Base-by-base conservation (phyloP, 2,888 invertebrate genomes). In the Lordiphosa fenestrarum region DNA sequence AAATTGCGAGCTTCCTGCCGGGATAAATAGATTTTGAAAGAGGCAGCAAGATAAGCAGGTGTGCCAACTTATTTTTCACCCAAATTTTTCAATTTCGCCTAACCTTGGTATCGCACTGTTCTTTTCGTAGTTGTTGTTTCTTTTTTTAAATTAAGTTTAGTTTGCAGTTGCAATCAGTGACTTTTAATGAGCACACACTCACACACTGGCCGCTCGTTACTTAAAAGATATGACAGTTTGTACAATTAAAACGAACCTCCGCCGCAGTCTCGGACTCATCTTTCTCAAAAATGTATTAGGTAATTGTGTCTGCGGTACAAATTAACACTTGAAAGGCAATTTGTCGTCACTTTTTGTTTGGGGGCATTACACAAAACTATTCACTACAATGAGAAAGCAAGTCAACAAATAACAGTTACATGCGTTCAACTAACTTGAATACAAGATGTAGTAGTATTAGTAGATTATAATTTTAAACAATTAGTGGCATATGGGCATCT, bases 281-380 rank as follows among this genome's bases (percentile, higher is more conserved):
- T 60, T 56, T 40, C 40, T 67, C 15, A 44, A 15, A 77, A 77
- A 77, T 77, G 76, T 77, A 80, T 77, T 77, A 83, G 81, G 76
- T 77, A 77, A 77, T 77, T 77, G 76, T 72, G 84, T 83, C 76
- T 77, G 81, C 72, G 76, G 76, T 84, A 83, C 76, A 75, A 77
- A 77, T 77, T 77, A 77, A 83, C 84, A 80, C 84, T 63, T 72
- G 66, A 56, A 58, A 75, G 61, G 64, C 84, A 75, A 77, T 83
- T 77, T 72, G 76, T 83, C 78, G 71, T 44, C 55, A 48, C 40
- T 36, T 59, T 78, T n/a, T n/a, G n/a, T n/a, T n/a, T n/a, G n/a
- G n/a, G n/a, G n/a, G 54, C 48, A 53, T 51, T 63, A 57, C 66
- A 49, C 59, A 6, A 44, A 41, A 48, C 30, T 30, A 30, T 30